Evolutionary conservation across 1,140 invertebrate species (phyloP).

Genomic region (Trichogramma pretiosum): DNA sequence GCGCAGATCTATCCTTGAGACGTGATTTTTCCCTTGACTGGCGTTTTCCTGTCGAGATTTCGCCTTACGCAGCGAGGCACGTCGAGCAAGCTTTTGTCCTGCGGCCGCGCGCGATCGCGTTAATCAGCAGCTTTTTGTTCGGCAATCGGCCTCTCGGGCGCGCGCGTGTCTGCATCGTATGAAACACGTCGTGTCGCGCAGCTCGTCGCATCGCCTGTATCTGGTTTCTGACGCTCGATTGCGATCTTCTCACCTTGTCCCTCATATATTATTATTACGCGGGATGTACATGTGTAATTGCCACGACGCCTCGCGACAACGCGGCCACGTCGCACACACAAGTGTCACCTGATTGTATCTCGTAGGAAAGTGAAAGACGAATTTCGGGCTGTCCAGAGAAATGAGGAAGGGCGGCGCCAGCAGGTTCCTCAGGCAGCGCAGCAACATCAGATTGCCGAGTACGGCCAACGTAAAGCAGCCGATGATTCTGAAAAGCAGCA

Average conservation of each 20-base stretch:
- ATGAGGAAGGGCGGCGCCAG: conserved; percentile 52
- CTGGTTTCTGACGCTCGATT: conserved; percentile 1
- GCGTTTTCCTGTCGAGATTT: conserved; percentile 40
- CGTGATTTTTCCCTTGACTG: conserved; percentile 37
- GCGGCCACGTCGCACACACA: not conserved
- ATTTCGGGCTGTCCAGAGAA: conserved; percentile 47
- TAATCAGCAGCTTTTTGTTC: conserved; percentile 44
- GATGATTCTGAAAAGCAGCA: conserved; percentile 20
- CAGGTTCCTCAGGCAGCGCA: conserved; percentile 50
- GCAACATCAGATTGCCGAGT: conserved; percentile 19
- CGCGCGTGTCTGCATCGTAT: not conserved
- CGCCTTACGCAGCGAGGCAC: too few relatives aligned
- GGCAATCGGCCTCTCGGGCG: conserved; percentile 21
- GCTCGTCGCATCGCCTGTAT: not conserved
- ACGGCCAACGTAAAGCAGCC: conserved; percentile 7
- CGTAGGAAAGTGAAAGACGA: conserved; percentile 55
- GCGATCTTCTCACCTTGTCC: too few relatives aligned
- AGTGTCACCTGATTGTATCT: conserved; percentile 38
- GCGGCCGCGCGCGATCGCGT: conserved; percentile 32
- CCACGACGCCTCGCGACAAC: not conserved
- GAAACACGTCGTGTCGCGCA: conserved; percentile 6
- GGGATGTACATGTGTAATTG: too few relatives aligned
- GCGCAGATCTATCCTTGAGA: too few relatives aligned
- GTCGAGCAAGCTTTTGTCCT: conserved; percentile 26
- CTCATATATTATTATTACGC: too few relatives aligned